phyloP scores from a whole-genome alignment of 2,113 vertebrate genomes.

The Leiothrix lutea region DNA sequence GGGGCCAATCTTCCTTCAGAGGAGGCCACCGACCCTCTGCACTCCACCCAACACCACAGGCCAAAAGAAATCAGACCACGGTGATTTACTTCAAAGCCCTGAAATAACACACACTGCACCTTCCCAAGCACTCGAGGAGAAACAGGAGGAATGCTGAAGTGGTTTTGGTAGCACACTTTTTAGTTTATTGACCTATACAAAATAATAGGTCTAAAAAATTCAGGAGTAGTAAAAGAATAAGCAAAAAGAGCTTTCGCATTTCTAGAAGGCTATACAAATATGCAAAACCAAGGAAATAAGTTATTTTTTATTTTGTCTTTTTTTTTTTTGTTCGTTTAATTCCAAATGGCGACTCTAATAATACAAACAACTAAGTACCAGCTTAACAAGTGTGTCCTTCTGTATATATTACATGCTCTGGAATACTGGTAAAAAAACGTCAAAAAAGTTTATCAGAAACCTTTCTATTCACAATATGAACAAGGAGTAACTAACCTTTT shows the following conservation, averaged over 20 bases:
- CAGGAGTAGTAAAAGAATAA: constrained; percentile 79
- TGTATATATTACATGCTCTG: constrained; percentile 96
- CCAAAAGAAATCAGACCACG: background rate
- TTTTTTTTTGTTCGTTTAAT: constrained; percentile 47
- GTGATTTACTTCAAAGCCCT: background rate
- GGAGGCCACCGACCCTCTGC: background rate
- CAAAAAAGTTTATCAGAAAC: constrained; percentile 79
- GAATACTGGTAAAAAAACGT: constrained; percentile 84
- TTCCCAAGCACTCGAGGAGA: background rate
- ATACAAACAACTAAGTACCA: constrained; percentile 97
- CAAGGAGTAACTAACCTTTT: constrained; percentile 77
- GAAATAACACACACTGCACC: background rate
- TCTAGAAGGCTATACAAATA: constrained; percentile 80
- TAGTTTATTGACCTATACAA: constrained; percentile 81
- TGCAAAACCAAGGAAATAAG: constrained; percentile 79
- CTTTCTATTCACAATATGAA: constrained; percentile 89
- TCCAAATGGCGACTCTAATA: constrained; percentile 76
- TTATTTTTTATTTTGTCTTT: constrained; percentile 56
- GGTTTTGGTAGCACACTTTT: constrained; percentile 70
- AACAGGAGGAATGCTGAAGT: constrained; percentile 29
- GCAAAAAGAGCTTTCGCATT: constrained; percentile 69
- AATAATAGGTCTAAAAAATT: constrained; percentile 79
- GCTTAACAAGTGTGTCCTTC: constrained; percentile 87
- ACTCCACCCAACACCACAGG: background rate
- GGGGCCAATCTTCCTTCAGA: background rate